phyloP scores from a whole-genome alignment of 2,797 vertebrate genomes.

The Pangasius larnaudii region DNA sequence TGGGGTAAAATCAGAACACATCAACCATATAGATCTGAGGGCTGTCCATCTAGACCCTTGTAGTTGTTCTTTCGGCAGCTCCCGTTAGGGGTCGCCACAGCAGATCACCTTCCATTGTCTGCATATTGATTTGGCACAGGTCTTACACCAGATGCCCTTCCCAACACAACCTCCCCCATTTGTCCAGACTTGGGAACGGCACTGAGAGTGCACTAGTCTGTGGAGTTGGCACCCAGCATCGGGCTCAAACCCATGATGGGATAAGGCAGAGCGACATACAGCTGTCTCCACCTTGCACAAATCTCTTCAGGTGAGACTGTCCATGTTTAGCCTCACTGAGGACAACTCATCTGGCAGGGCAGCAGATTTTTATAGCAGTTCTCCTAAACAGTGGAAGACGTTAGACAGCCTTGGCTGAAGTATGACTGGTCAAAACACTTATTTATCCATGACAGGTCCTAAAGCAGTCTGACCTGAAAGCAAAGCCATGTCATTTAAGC shows the following conservation, averaged over 20 bases:
- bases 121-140: too few species aligned
- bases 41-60: too few species aligned
- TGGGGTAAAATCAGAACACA: background rate
- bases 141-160: too few species aligned
- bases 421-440: background rate
- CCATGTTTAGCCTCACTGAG: background rate
- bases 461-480: background rate
- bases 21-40: background rate
- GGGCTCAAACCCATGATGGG: too few species aligned
- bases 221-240: too few species aligned
- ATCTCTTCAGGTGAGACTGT: background rate
- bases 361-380: background rate
- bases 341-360: background rate
- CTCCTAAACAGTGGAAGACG: background rate
- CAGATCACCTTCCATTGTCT: too few species aligned
- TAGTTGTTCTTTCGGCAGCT: too few species aligned
- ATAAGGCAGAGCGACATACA: background rate
- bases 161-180: too few species aligned
- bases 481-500: slow-evolving; percentile 5
- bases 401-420: background rate
- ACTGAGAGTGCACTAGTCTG: too few species aligned
- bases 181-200: too few species aligned
- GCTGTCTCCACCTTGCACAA: background rate
- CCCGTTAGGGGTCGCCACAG: too few species aligned
- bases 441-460: background rate